Percentiles rank a stretch among this genome's conserved stretches.
phyloP scores from a whole-genome alignment of 2,113 vertebrate species.

The Dasypus novemcinctus region DNA sequence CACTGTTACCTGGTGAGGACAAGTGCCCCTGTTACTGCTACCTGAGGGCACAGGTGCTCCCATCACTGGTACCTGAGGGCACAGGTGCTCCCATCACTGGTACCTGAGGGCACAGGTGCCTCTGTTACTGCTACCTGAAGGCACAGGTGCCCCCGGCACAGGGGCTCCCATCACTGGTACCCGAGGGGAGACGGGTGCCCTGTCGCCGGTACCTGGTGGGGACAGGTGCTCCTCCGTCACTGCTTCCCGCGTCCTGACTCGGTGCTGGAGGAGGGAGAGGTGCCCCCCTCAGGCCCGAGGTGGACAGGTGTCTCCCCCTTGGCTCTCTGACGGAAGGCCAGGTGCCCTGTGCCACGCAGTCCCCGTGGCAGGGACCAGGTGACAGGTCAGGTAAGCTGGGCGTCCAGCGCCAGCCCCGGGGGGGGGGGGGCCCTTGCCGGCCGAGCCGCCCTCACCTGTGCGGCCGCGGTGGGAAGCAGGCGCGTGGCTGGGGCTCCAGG shows the following conservation, averaged over 20 bases:
- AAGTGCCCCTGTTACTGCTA: not conserved
- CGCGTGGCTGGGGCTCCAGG: not conserved
- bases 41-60: not conserved
- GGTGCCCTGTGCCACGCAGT: not conserved
- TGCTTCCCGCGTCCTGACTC: not conserved
- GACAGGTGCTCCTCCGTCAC: not conserved
- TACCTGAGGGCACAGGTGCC: not conserved
- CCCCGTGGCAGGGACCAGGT: not conserved
- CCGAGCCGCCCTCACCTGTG: not conserved
- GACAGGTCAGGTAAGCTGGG: not conserved
- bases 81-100: not conserved
- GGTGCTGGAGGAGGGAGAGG: not conserved
- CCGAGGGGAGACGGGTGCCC: not conserved
- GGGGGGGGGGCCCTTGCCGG: too few relatives aligned
- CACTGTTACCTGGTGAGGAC: not conserved
- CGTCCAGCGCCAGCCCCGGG: not conserved
- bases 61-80: not conserved
- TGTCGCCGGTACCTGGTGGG: not conserved
- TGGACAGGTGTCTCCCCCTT: not conserved
- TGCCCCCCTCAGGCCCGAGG: not conserved
- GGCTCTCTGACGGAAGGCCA: not conserved
- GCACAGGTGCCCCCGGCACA: not conserved
- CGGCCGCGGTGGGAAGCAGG: not conserved
- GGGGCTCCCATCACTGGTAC: not conserved
- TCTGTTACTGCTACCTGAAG: not conserved